phyloP scores from a whole-genome alignment of 2,113 vertebrate genomes.

The Embiotoca jacksoni region DNA sequence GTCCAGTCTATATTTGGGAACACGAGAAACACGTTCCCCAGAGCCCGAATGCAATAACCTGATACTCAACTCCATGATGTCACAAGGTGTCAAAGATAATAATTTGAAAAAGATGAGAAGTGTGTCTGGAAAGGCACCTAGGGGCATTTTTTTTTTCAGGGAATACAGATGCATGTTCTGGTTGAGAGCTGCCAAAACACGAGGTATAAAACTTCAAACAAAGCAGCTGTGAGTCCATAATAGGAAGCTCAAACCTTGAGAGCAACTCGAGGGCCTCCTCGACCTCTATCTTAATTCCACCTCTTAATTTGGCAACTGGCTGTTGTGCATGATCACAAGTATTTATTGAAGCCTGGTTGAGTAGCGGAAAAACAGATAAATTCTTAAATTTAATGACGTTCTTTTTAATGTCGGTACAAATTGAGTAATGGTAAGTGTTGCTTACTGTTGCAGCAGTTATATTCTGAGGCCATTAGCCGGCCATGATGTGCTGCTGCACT shows the following conservation, averaged over 20 bases:
- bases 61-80: conserved; percentile 36
- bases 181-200: conserved; percentile 43
- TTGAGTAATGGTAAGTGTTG: conserved; percentile 72
- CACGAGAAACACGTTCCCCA: neutral
- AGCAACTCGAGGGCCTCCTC: conserved; percentile 19
- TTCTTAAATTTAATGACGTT: conserved; percentile 58
- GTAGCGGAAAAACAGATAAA: conserved; percentile 28
- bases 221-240: conserved; percentile 40
- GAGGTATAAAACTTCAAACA: conserved; percentile 24
- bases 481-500: conserved; percentile 63
- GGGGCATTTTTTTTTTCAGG: conserved; percentile 32
- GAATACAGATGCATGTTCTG: conserved; percentile 48
- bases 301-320: conserved; percentile 33
- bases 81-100: conserved; percentile 55
- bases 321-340: conserved; percentile 31
- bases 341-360: conserved; percentile 39
- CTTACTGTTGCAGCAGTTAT: conserved; percentile 68
- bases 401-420: conserved; percentile 56
- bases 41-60: conserved; percentile 15
- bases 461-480: conserved; percentile 69
- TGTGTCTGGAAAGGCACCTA: conserved; percentile 50
- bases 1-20: conserved; percentile 36
- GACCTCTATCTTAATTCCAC: conserved; percentile 33
- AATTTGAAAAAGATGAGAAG: conserved; percentile 44
- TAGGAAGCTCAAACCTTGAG: conserved; percentile 14